Base-by-base conservation (phyloP, 2,888 invertebrate species). In the Rosalia funebris region DNA sequence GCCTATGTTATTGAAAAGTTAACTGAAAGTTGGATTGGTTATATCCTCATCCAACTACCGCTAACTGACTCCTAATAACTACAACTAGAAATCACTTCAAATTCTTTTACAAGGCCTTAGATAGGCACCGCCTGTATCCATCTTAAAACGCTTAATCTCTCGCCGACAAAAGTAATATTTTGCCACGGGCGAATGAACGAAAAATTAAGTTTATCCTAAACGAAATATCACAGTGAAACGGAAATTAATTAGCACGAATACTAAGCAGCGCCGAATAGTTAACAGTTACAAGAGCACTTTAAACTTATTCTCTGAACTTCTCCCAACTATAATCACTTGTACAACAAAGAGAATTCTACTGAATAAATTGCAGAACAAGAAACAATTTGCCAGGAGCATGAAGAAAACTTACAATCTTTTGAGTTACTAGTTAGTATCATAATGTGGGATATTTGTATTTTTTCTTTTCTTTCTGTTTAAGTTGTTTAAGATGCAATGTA, bases 341-440 rank as follows among this genome's bases (percentile, higher is more conserved):
- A 56, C 55, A 25, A 56, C 55, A 46, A 46, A 46, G 37, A n/a
- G 15, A 45, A 54, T 54, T 56, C 16, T 25, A 46, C 36, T 56
- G 36, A 45, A 46, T 56, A 46, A 37, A 46, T 56, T 56, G 37
- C 25, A 37, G 46, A 37, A 9, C 25, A 37, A 39, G 31, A 41
- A 50, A 41, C 39, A 50, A 25, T 50, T 50, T 41, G 20, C 31
- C 11, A 36, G 39, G 9, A 10, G 37, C 20, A 50, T 17, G 17
- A 20, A n/a, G 25, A 50, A 25, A 48, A 39, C 39, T 50, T 50
- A 47, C 34, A 47, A 36, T 17, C 36, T 48, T 37, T 19, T 48
- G 48, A 48, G 34, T 32, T 44, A 37, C 15, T 14, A 7, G 14
- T 37, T 14, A 12, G 2, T 15, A 7, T 15, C 12, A 37, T 37